These are phyloP conservation scores for Celastrina argiolus DNA, from an alignment of 2,888 invertebrate species.

Conservation along the genomic window DNA sequence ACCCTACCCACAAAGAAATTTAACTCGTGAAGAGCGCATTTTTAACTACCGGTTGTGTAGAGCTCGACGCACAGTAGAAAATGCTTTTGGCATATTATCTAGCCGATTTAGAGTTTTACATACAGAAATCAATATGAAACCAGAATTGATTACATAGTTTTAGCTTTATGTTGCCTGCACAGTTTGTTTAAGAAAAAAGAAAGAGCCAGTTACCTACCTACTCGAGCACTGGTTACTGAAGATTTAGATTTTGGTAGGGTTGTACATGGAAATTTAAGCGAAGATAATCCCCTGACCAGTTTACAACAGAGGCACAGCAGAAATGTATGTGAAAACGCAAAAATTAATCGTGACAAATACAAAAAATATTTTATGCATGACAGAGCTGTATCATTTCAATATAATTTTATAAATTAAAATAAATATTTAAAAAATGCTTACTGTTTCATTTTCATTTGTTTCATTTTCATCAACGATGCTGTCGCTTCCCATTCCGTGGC, in stretches of 20 bases:
- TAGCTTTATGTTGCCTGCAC: slow-evolving; percentile 18
- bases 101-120: slow-evolving; percentile 14
- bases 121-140: too few species aligned
- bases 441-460: slow-evolving; percentile 10
- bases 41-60: too few species aligned
- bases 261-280: slow-evolving; percentile 6
- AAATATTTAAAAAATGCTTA: slow-evolving; percentile 12
- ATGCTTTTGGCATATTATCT: slow-evolving; percentile 14
- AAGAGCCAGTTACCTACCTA: slow-evolving; percentile 14
- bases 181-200: slow-evolving; percentile 14
- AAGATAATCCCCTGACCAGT: slow-evolving; percentile 15
- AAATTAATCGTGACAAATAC: slow-evolving; percentile 12
- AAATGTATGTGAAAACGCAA: slow-evolving; percentile 13
- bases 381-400: background rate
- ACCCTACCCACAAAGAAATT: too few species aligned
- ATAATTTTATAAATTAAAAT: slow-evolving; percentile 18
- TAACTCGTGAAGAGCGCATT: too few species aligned
- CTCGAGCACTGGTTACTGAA: slow-evolving; percentile 2
- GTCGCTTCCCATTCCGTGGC: slow-evolving; percentile 15
- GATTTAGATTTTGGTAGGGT: background rate
- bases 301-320: slow-evolving; percentile 1
- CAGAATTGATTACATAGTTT: too few species aligned
- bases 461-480: background rate
- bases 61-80: slow-evolving; percentile 14
- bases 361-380: slow-evolving; percentile 12